Conservation (phyloP, 1,140 invertebrate species). For the Spodoptera frugiperda region DNA sequence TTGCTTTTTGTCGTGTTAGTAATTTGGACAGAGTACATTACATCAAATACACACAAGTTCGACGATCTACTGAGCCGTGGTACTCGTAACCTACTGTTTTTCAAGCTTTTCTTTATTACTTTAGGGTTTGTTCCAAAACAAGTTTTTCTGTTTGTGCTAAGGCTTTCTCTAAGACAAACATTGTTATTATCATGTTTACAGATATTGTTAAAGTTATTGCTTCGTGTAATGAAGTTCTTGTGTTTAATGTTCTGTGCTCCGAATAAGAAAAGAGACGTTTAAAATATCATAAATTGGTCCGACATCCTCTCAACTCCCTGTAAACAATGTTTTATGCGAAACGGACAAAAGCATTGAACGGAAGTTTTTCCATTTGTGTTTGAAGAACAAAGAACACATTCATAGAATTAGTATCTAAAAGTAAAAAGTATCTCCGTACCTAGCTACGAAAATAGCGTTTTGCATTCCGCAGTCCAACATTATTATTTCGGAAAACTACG, state of each 20-base stretch:
- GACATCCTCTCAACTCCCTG: background rate
- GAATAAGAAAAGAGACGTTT: background rate
- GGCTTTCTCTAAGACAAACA: slow-evolving; percentile 22
- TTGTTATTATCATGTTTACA: background rate
- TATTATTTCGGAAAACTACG: too few species aligned
- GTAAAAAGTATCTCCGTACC: background rate
- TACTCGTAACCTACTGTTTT: background rate
- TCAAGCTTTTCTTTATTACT: slow-evolving; percentile 21
- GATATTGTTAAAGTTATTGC: background rate
- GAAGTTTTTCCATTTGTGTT: background rate
- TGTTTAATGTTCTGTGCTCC: background rate
- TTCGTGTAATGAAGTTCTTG: background rate
- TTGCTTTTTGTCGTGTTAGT: slow-evolving; percentile 25
- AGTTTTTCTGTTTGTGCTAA: slow-evolving; percentile 19
- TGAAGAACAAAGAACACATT: background rate
- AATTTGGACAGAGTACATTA: slow-evolving; percentile 34
- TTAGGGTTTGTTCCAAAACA: slow-evolving; percentile 16
- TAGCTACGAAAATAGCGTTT: background rate
- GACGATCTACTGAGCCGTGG: slow-evolving; percentile 5
- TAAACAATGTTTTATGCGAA: slow-evolving; percentile 5
- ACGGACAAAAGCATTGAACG: background rate
- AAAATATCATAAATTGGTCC: background rate
- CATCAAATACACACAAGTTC: background rate
- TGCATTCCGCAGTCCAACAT: too few species aligned
- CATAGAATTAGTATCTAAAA: background rate